Percentiles rank a stretch among this genome's conserved stretches.
Conservation (phyloP, 2,113 vertebrate species). For the Rhipidura dahli region DNA sequence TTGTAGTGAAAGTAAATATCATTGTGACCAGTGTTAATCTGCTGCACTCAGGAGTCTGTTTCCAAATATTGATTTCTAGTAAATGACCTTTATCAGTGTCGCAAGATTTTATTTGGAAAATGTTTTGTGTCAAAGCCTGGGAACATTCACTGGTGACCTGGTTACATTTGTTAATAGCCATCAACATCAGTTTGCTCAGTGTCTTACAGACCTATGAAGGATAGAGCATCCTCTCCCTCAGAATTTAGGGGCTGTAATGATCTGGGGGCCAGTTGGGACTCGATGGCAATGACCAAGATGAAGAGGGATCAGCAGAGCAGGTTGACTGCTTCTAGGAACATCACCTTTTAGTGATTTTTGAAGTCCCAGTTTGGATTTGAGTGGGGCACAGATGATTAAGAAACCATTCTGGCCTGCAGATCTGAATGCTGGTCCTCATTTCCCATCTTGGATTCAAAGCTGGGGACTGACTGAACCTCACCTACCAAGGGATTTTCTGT, state of each 20-base stretch:
- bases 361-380: neutral
- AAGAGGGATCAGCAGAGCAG: neutral
- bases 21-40: neutral
- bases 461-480: neutral
- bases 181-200: neutral
- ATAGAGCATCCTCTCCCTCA: neutral
- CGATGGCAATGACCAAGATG: rapidly evolving
- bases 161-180: neutral
- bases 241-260: neutral
- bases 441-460: neutral
- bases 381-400: too few relatives aligned
- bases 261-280: neutral
- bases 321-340: neutral
- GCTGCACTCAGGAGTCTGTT: neutral
- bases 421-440: neutral
- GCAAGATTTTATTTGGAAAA: constrained; percentile 8
- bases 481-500: neutral
- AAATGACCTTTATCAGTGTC: constrained; percentile 35
- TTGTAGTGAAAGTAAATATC: constrained; percentile 53
- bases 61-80: constrained; percentile 52
- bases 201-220: neutral
- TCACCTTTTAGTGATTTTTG: rapidly evolving
- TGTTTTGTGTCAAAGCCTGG: neutral
- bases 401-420: neutral
- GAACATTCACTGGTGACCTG: neutral